Base-by-base conservation (phyloP, 2,888 invertebrate genomes). In the Drosophila rellima region DNA sequence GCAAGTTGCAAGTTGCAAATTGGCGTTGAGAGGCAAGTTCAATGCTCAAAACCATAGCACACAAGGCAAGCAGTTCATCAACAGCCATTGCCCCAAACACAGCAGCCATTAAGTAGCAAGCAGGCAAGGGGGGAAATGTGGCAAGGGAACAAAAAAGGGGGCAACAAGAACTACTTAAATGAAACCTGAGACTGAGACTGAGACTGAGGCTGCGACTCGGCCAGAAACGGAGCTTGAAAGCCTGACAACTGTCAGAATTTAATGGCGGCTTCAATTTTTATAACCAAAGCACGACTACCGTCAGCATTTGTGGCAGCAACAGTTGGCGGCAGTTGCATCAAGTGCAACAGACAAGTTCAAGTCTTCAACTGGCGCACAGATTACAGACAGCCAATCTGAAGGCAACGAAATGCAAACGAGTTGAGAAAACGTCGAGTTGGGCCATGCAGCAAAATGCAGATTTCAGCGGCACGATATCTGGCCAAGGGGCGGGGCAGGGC, bases 161-260 rank as follows among this genome's bases (percentile, higher is more conserved):
- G n/a, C n/a, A n/a, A n/a, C 11, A 15, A 20, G 65, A 63, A 60
- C 74, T 80, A 68, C 70, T 78, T 74, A 71, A 75, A 52, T 44
- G 29, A 48, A 37, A 29, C 26, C 56, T 35, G 45, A 44, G 54
- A 15, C 20, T 35, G 26, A 23, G 31, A 44, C n/a, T 20, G n/a
- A n/a, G n/a, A n/a, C n/a, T n/a, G n/a, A n/a, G n/a, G n/a, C n/a
- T n/a, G n/a, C n/a, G n/a, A n/a, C 15, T n/a, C n/a, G 8, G 37
- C 52, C n/a, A 44, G 50, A 60, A 42, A 15, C 55, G 17, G 57
- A 55, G 62, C 35, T 63, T 59, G 45, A 50, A 69, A 69, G 80
- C 78, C 84, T 89, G 86, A 87, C 86, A 87, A 87, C 86, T 87
- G 86, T 87, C 86, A 89, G 89, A 89, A 85, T 85, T 89, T 89